Base-by-base conservation (phyloP, 2,797 vertebrate species). In the Simalia tracyae region DNA sequence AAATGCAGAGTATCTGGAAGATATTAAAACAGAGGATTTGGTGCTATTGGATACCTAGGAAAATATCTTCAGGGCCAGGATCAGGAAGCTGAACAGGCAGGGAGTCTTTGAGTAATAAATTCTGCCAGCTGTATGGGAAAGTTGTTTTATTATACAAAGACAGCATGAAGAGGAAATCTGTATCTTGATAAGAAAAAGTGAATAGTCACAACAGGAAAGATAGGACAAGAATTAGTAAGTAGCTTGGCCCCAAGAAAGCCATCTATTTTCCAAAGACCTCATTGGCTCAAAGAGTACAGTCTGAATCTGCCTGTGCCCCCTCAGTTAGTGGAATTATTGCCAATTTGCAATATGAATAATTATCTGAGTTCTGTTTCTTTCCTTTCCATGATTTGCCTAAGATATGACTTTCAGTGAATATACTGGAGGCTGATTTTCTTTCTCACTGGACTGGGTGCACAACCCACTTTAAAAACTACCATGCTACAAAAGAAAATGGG, bases 401-500 rank as follows among this genome's bases (percentile, higher is more conserved):
- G 56, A 31, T 66, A 14, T 0, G 0, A 76, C 42, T 31, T 2
- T 61, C 91, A 90, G 89, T 0, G 10, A 93, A 61, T 76, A 50
- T 42, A 95, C 93, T 72, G 84, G 86, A 93, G 92, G 85, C 2
- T 85, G 54, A 64, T 92, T 95, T 94, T 90, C 93, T 28, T 95
- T 92, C 88, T 94, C 93, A 68, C 89, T 91, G 94, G 76, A 68
- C 6, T 15, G 15, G 26, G 14, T 57, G 56, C 8, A 3, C 10
- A 12, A 88, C 59, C 93, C 81, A 95, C 26, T 64, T 94, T 95
- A 90, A 72, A 94, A 95, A 90, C 94, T 93, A 95, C 68, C 89
- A 90, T 95, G 94, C 72, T 92, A 50, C 92, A 85, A 94, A 94
- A 95, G 88, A 93, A 91, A 95, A 94, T 36, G 1, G 56, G 90